A percentile compares a stretch with the other conserved stretches of the same genome.
Conservation (phyloP, 2,888 invertebrate genomes). For the Chrysina gloriosa region DNA sequence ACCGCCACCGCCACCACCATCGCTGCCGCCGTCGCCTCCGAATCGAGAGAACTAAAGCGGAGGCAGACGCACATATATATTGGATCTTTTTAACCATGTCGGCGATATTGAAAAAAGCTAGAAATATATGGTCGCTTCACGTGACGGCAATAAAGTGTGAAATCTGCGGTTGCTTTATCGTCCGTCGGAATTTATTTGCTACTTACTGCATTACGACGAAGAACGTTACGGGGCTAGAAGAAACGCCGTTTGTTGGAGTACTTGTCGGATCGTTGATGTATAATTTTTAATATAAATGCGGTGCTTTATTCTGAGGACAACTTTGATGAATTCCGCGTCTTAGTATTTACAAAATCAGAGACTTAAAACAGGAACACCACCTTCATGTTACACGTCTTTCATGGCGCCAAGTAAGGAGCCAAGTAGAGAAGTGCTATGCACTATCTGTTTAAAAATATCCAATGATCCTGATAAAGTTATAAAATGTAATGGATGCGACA, state of each 20-base stretch:
- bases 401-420: no score
- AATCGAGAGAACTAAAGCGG: neutral
- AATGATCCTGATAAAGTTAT: no score
- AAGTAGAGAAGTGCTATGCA: no score
- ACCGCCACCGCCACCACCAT: neutral
- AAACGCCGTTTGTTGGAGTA: no score
- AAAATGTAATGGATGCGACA: no score
- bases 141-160: slow-evolving; percentile 33
- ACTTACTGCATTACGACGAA: neutral
- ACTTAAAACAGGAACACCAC: no score
- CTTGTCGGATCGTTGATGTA: neutral
- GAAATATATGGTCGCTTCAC: slow-evolving; percentile 22
- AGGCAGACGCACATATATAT: slow-evolving; percentile 6
- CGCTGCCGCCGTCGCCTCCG: no score
- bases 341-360: no score
- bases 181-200: slow-evolving; percentile 23
- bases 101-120: slow-evolving; percentile 29
- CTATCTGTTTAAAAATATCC: no score
- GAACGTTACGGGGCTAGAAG: no score
- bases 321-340: neutral
- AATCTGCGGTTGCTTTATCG: slow-evolving; percentile 30
- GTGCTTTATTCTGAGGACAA: neutral
- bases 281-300: slow-evolving; percentile 15
- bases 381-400: no score
- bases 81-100: slow-evolving; percentile 28